Evolutionary conservation across 2,888 invertebrate species (phyloP).

Genomic region (Ryuthela nishihirai): DNA sequence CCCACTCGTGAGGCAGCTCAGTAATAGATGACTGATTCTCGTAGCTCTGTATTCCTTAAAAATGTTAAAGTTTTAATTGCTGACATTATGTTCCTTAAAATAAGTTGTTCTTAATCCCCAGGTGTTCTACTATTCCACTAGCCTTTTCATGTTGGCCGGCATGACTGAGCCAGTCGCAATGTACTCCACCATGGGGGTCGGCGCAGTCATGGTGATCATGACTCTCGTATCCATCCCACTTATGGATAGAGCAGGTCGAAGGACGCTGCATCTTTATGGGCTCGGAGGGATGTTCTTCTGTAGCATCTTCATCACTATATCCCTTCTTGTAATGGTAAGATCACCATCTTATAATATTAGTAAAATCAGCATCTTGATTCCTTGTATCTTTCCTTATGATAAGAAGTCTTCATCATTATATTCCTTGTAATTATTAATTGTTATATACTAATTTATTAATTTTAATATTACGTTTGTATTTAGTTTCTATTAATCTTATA

Average conservation of each 20-base stretch:
- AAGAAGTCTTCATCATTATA: no score
- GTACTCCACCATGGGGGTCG: slow-evolving; percentile 92
- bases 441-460: no score
- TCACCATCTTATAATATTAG: no score
- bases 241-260: slow-evolving; percentile 92
- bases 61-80: no score
- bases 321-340: slow-evolving; percentile 94
- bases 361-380: no score
- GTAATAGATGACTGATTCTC: no score
- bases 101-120: slow-evolving; percentile 51
- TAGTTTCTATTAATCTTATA: no score
- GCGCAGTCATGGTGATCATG: slow-evolving; percentile 96
- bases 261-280: slow-evolving; percentile 90
- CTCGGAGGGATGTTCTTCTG: slow-evolving; percentile 94
- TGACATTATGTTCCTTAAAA: background rate
- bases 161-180: slow-evolving; percentile 83
- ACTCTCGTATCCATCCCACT: slow-evolving; percentile 90
- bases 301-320: slow-evolving; percentile 96
- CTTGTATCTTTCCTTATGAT: no score
- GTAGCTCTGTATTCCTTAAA: no score
- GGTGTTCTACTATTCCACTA: slow-evolving; percentile 97
- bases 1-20: no score
- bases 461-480: no score
- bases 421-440: no score
- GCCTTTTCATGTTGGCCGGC: slow-evolving; percentile 84